Evolutionary conservation across 2,888 invertebrate species (phyloP).

Genomic region (Oeneis ivallda): DNA sequence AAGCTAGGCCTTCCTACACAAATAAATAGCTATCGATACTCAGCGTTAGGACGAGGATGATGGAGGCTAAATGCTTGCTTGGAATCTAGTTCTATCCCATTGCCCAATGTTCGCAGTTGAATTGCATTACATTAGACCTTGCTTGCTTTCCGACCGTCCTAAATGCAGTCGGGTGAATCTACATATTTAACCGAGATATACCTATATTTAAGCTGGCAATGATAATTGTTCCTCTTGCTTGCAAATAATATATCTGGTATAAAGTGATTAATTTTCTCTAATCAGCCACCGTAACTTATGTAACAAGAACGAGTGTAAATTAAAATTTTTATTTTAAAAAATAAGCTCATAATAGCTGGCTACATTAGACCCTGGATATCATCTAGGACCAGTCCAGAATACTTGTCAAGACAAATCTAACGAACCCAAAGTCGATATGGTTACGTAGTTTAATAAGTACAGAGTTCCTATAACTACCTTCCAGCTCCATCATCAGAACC

Average conservation of each 20-base stretch:
- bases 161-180: slow-evolving; percentile 39
- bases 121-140: slow-evolving; percentile 73
- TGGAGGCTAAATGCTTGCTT: slow-evolving; percentile 62
- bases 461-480: too few species aligned
- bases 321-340: too few species aligned
- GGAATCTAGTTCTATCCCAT: slow-evolving; percentile 69
- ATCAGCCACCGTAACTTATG: background rate
- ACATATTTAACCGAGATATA: slow-evolving; percentile 37
- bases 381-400: too few species aligned
- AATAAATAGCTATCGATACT: slow-evolving; percentile 34
- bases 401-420: too few species aligned
- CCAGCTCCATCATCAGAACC: too few species aligned
- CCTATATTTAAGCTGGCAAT: slow-evolving; percentile 27
- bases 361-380: too few species aligned
- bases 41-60: slow-evolving; percentile 46
- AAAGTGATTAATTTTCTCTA: background rate
- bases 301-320: too few species aligned
- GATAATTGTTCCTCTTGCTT: slow-evolving; percentile 15
- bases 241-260: background rate
- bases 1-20: background rate
- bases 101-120: slow-evolving; percentile 61
- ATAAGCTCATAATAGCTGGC: too few species aligned
- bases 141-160: slow-evolving; percentile 60
- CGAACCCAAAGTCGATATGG: too few species aligned
- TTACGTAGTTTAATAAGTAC: too few species aligned